Evolutionary conservation across 2,797 vertebrate genomes (phyloP), one percentile per base, ranked within the genome.

Genomic region (Melopsittacus undulatus): DNA sequence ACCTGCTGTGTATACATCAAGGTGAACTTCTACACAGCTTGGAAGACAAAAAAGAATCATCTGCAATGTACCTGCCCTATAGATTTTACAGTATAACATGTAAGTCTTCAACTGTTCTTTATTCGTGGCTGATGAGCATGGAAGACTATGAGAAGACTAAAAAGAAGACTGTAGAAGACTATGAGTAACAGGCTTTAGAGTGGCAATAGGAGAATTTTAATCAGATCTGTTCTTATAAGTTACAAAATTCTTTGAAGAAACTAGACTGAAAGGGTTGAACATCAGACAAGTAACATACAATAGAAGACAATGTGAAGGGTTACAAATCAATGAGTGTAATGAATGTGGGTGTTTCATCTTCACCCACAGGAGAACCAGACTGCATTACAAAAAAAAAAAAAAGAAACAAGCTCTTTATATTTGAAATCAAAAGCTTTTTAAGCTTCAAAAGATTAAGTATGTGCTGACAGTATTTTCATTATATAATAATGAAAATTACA

Each of bases 41-140:
- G 45, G 26, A 62, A 87, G 27, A 43, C 24, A 30, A 1, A 11
- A 27, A 19, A 1, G 2, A 23, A 24, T 52, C 11, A 9, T 2
- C 1, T 66, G 66, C 38, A 20, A 24, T 0, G 0, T 56, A 21
- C 63, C 45, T 86, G 24, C 9, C 20, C 48, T 2, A 0, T 13
- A 16, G 40, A 57, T 13, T 51, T 62, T 46, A 32, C 40, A 46
- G 26, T 75, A 34, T 68, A 11, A 49, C 9, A 2, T 14, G 18
- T 2, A 16, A 2, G 13, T 66, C 26, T 78, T 67, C 61, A 70
- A 16, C 49, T 49, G 18, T 10, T 49, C 24, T 62, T 74, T 36
- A 38, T 70, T 70, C 26, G 6, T 59, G 56, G n/a, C 56, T 59
- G n/a, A 34, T 36, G 23, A 59, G 23, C n/a, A 24, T 23, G 15